Percentiles rank a stretch among this genome's conserved stretches.
Conservation (phyloP, 2,113 vertebrate genomes). For the Prunella fulvescens region DNA sequence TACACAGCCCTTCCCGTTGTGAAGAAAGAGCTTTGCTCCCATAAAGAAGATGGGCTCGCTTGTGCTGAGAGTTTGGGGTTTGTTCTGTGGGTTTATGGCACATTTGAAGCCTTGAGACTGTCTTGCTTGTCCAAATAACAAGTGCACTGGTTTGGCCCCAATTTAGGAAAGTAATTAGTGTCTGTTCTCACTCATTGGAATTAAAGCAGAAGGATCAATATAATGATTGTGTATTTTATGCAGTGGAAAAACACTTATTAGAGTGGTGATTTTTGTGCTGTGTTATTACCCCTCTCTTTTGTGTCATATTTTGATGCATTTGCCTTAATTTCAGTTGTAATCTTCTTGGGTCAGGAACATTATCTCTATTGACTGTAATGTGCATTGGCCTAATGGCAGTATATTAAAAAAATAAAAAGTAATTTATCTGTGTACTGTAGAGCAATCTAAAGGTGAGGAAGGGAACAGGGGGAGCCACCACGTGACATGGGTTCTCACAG, state of each 20-base stretch:
- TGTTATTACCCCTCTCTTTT: slow-evolving; percentile 42
- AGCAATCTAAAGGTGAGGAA: neutral
- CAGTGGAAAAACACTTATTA: slow-evolving; percentile 44
- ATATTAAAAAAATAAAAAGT: neutral
- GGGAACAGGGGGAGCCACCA: neutral
- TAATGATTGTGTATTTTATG: slow-evolving; percentile 49
- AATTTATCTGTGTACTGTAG: neutral
- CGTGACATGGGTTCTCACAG: neutral
- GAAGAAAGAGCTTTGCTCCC: slow-evolving; percentile 12
- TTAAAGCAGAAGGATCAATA: slow-evolving; percentile 56
- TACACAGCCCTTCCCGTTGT: slow-evolving; percentile 3
- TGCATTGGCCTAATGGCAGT: neutral
- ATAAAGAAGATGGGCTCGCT: slow-evolving; percentile 45
- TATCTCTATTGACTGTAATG: neutral
- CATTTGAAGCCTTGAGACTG: slow-evolving; percentile 26
- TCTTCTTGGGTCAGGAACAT: slow-evolving; percentile 15
- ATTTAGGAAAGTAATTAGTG: slow-evolving; percentile 56
- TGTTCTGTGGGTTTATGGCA: slow-evolving; percentile 49
- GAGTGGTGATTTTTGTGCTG: neutral
- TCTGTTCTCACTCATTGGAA: slow-evolving; percentile 38
- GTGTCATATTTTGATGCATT: slow-evolving; percentile 52
- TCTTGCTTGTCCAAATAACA: slow-evolving; percentile 41
- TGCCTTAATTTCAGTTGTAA: slow-evolving; percentile 37
- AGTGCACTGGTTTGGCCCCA: slow-evolving; percentile 34
- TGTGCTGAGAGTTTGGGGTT: neutral